Percentiles rank a stretch among this genome's conserved stretches.
phyloP scores from a whole-genome alignment of 2,113 vertebrate genomes.

The Psammodynastes pulverulentus region DNA sequence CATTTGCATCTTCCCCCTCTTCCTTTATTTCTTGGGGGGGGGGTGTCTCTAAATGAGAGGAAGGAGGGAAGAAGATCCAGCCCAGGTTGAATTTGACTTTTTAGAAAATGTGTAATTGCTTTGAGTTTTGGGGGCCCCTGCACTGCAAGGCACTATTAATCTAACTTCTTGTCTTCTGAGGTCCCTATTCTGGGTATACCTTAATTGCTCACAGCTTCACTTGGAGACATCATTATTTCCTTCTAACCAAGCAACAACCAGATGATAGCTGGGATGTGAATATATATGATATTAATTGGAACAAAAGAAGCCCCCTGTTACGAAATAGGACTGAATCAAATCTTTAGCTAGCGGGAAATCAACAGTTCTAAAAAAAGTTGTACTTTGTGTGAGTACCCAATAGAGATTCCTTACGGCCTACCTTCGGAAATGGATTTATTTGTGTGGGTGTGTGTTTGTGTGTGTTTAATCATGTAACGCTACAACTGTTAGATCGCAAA shows the following conservation, averaged over 20 bases:
- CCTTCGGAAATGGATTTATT: not conserved
- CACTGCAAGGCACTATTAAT: not conserved
- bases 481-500: not conserved
- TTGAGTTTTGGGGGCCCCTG: not conserved
- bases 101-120: not conserved
- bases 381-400: not conserved
- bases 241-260: not conserved
- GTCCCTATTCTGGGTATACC: not conserved
- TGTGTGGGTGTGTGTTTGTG: not conserved
- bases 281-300: not conserved
- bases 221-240: not conserved
- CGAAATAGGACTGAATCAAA: not conserved
- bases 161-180: not conserved
- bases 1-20: not conserved
- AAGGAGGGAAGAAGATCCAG: not conserved
- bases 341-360: not conserved
- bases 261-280: not conserved
- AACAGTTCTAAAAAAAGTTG: not conserved
- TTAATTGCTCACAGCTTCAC: not conserved
- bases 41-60: not conserved
- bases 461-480: not conserved
- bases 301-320: not conserved
- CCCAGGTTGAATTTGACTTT: not conserved
- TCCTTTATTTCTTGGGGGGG: not conserved
- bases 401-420: not conserved